phyloP scores from a whole-genome alignment of 2,797 vertebrate species.

The Karalla daura region DNA sequence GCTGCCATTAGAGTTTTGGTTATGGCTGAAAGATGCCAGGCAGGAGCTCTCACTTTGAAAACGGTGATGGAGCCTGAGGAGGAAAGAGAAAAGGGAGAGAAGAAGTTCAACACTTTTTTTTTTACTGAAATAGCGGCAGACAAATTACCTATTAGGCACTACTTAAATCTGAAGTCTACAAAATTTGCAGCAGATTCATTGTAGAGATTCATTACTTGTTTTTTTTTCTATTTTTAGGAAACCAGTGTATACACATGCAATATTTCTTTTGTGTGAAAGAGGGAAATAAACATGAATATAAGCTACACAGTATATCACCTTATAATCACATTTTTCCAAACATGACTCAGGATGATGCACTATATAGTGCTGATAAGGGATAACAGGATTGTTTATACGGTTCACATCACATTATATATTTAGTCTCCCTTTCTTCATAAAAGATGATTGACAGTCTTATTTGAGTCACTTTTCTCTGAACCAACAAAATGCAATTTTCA shows the following conservation, averaged over 20 bases:
- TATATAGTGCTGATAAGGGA: background rate
- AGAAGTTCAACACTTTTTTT: conserved; percentile 24
- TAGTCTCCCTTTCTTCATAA: background rate
- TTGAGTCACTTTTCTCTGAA: background rate
- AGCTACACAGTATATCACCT: background rate
- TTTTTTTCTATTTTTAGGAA: background rate
- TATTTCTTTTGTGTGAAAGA: background rate
- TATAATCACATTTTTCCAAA: background rate
- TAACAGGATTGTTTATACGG: background rate
- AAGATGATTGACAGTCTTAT: too few species aligned
- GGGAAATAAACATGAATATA: background rate
- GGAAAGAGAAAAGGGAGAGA: conserved; percentile 11
- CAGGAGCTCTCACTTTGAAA: conserved; percentile 78
- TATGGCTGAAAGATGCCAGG: conserved; percentile 81
- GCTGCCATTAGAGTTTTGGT: conserved; percentile 84
- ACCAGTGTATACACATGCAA: background rate
- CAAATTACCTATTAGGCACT: background rate
- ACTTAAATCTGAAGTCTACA: background rate
- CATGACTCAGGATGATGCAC: background rate
- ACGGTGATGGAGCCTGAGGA: conserved; percentile 74
- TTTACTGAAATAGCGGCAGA: background rate
- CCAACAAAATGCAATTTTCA: background rate
- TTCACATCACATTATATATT: background rate
- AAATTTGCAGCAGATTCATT: background rate
- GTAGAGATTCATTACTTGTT: too few species aligned